Evolutionary conservation across 2,797 vertebrate species (phyloP).

Genomic region (Artibeus jamaicensis): DNA sequence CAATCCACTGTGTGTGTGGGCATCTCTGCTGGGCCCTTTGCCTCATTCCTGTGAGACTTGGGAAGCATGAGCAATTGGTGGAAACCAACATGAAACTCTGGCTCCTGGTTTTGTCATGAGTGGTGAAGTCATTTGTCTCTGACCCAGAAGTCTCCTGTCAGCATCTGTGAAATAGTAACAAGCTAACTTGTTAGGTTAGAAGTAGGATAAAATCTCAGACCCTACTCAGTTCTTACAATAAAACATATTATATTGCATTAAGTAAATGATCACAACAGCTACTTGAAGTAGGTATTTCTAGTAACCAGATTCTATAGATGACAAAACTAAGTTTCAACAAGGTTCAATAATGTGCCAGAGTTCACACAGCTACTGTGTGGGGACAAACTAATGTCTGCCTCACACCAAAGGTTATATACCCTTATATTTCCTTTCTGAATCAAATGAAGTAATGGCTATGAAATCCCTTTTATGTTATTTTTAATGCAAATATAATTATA

Average conservation of each 20-base stretch:
- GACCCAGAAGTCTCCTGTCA: not conserved
- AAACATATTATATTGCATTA: not conserved
- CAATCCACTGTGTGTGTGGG: not conserved
- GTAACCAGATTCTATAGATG: not conserved
- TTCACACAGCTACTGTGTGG: not conserved
- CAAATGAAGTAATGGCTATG: not conserved
- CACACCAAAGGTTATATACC: not conserved
- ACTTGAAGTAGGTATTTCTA: not conserved
- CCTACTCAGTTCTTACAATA: not conserved
- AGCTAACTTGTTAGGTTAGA: not conserved
- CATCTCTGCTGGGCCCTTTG: not conserved
- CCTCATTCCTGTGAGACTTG: not conserved
- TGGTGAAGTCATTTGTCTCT: not conserved
- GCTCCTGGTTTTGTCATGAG: not conserved
- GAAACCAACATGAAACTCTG: not conserved
- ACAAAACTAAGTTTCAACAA: not conserved
- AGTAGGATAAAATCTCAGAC: not conserved
- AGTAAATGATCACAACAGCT: not conserved
- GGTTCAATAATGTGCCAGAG: not conserved
- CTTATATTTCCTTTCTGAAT: not conserved
- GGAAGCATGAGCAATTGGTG: not conserved
- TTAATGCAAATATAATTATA: conserved; percentile 2
- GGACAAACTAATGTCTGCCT: not conserved
- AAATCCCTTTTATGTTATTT: not conserved
- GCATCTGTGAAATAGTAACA: not conserved